Percentiles rank a stretch among this genome's conserved stretches.
Evolutionary conservation across 92 coral and sea anemone species (phyloP).

Genomic region (Actinernus sp.): DNA sequence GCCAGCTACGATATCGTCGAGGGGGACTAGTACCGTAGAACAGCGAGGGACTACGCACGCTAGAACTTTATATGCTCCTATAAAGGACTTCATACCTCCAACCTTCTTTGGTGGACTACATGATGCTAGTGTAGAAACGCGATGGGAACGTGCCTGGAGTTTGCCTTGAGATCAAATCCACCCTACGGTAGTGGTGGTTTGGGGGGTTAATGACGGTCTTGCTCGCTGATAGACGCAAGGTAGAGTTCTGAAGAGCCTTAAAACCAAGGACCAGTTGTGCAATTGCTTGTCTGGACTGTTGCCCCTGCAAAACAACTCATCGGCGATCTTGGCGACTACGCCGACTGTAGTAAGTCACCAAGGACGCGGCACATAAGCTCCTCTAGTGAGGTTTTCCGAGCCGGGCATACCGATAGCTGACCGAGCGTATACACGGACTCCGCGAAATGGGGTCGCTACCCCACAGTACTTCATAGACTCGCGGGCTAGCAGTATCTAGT

Average conservation of each 20-base stretch:
- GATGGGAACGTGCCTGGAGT: constrained; percentile 25
- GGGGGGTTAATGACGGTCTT: constrained; percentile 40
- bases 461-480: constrained; percentile 46
- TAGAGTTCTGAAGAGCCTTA: constrained; percentile 13
- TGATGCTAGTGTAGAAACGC: constrained; percentile 21
- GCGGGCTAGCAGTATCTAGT: constrained; percentile 34
- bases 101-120: constrained; percentile 23
- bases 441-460: constrained; percentile 40
- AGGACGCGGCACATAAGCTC: constrained; percentile 51
- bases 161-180: constrained; percentile 49
- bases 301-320: constrained; percentile 6
- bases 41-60: constrained; percentile 47
- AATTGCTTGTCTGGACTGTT: constrained; percentile 11
- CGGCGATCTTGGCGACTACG: constrained; percentile 27
- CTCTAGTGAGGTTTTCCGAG: constrained; percentile 43
- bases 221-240: constrained; percentile 20
- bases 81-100: constrained; percentile 40
- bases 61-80: constrained; percentile 46
- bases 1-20: constrained; percentile 36
- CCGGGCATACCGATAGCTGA: constrained; percentile 59
- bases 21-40: constrained; percentile 16
- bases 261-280: constrained; percentile 23
- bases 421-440: constrained; percentile 30
- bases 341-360: no score
- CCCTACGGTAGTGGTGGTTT: constrained; percentile 21